These are phyloP conservation scores for Halcyon leucocephala DNA, from an alignment of 2,797 vertebrate genomes.

Conservation along the genomic window DNA sequence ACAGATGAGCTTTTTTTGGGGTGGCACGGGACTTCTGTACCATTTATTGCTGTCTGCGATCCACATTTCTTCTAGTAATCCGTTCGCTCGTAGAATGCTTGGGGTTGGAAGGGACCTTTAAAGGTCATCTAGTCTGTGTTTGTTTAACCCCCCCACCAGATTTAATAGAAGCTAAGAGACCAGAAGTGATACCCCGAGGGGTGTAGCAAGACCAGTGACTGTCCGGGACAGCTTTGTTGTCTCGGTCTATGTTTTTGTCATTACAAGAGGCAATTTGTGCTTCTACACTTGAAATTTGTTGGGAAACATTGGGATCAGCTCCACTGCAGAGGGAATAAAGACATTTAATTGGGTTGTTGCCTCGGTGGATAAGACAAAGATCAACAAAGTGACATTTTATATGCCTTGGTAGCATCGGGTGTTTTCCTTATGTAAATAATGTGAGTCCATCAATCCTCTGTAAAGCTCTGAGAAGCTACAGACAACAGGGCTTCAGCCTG, in stretches of 20 bases:
- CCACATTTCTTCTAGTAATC: too few relatives aligned
- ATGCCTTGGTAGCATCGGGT: not conserved
- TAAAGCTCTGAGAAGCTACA: fast-evolving
- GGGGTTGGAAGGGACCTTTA: not conserved
- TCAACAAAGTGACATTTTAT: not conserved
- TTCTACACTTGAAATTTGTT: not conserved
- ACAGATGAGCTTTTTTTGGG: not conserved
- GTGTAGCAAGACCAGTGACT: not conserved
- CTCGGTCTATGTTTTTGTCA: not conserved
- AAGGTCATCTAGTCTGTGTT: not conserved
- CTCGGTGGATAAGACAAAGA: not conserved
- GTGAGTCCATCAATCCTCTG: not conserved
- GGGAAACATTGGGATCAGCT: not conserved
- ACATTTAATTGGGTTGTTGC: not conserved
- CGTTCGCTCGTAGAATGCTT: not conserved
- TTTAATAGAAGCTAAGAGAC: not conserved
- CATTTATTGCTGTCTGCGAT: fast-evolving
- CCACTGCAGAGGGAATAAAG: not conserved
- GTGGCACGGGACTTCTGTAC: not conserved
- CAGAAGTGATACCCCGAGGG: not conserved
- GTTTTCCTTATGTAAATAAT: not conserved
- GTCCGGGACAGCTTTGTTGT: not conserved
- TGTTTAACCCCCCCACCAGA: not conserved
- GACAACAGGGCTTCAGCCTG: not conserved
- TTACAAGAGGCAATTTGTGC: not conserved